These are phyloP conservation scores for Pseudotriccus pelzelni DNA, from an alignment of 2,797 vertebrate genomes.

Conservation along the genomic window DNA sequence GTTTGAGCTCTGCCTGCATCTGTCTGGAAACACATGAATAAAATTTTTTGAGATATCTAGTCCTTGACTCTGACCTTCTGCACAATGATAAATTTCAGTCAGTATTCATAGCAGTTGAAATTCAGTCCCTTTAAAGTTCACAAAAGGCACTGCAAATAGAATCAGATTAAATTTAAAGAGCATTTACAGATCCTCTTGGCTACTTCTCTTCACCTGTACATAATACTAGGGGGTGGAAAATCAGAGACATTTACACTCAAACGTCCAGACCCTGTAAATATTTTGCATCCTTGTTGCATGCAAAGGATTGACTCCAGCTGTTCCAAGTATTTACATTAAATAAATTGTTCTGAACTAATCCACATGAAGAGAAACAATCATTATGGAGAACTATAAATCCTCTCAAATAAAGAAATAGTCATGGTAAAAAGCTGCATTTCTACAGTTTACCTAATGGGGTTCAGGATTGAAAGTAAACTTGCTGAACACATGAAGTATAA, in stretches of 20 bases:
- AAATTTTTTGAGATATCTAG: neutral
- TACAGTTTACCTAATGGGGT: neutral
- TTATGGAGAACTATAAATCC: neutral
- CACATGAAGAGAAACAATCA: neutral
- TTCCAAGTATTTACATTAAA: neutral
- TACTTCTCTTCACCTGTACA: neutral
- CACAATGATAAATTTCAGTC: slow-evolving; percentile 23
- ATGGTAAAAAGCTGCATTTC: neutral
- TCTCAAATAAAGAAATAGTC: neutral
- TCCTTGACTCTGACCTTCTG: slow-evolving; percentile 26
- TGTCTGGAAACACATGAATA: neutral
- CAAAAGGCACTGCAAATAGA: slow-evolving; percentile 43
- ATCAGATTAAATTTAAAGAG: slow-evolving; percentile 50
- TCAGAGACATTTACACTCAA: neutral
- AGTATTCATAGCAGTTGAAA: neutral
- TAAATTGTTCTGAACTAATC: neutral
- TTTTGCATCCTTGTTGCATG: neutral
- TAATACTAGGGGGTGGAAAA: neutral
- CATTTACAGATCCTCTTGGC: slow-evolving; percentile 9
- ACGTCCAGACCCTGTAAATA: neutral
- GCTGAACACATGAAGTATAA: neutral
- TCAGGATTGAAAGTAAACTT: neutral
- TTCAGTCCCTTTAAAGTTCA: slow-evolving; percentile 46
- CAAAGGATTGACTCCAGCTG: neutral
- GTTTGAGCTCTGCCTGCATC: neutral